phyloP scores from a whole-genome alignment of 2,888 invertebrate genomes.

The Opisthograptis luteolata region DNA sequence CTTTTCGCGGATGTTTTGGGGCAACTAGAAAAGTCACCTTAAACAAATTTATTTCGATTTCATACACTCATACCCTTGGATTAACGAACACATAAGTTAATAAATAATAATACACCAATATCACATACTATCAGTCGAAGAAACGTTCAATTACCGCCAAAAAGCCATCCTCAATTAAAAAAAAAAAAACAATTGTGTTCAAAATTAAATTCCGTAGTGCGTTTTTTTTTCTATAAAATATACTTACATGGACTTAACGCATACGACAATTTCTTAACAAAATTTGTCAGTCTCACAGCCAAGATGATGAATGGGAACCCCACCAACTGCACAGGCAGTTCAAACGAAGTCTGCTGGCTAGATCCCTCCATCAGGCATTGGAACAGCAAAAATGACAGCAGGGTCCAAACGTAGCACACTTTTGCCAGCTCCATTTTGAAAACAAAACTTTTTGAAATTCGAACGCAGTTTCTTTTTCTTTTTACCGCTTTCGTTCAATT shows the following conservation, averaged over 20 bases:
- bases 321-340: constrained; percentile 91
- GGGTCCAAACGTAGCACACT: constrained; percentile 64
- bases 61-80: too few relatives aligned
- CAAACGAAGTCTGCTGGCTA: constrained; percentile 57
- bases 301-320: constrained; percentile 93
- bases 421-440: constrained; percentile 65
- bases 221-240: not conserved
- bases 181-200: too few relatives aligned
- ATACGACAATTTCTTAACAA: constrained; percentile 92
- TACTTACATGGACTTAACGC: constrained; percentile 78
- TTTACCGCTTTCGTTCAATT: not conserved
- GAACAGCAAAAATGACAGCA: constrained; percentile 62
- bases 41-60: too few relatives aligned
- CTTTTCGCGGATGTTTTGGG: too few relatives aligned
- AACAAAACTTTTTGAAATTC: constrained; percentile 15
- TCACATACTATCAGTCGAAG: too few relatives aligned
- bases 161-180: too few relatives aligned
- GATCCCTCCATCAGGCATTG: constrained; percentile 66
- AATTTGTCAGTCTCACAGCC: constrained; percentile 91
- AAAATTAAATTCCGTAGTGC: too few relatives aligned
- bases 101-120: too few relatives aligned
- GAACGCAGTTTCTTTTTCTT: not conserved
- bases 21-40: too few relatives aligned
- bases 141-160: too few relatives aligned
- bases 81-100: too few relatives aligned